phyloP scores from a whole-genome alignment of 2,797 vertebrate species.

The Heteromormyrus szaboi region DNA sequence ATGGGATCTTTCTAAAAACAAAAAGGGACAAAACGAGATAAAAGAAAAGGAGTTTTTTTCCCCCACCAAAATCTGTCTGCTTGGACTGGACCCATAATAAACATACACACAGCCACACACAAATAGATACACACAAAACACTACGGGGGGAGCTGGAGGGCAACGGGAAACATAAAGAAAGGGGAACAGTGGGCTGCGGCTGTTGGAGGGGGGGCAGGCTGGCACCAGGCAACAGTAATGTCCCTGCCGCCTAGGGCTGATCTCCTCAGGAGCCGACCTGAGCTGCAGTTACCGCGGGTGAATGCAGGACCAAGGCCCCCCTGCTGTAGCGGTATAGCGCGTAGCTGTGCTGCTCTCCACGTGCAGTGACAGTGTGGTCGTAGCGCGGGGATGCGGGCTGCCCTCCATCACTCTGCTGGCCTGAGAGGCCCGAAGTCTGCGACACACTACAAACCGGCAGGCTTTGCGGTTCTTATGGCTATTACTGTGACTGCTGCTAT shows the following conservation, averaged over 20 bases:
- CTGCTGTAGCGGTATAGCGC: neutral
- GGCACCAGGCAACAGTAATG: neutral
- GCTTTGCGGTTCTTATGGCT: neutral
- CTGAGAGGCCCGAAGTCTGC: neutral
- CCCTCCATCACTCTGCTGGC: neutral
- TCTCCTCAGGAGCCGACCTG: neutral
- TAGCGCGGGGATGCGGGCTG: neutral
- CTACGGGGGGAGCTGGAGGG: neutral
- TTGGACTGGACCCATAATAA: neutral
- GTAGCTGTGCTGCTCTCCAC: neutral
- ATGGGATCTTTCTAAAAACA: constrained; percentile 49
- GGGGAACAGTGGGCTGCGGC: neutral
- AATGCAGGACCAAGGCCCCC: neutral
- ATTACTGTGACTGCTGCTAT: neutral
- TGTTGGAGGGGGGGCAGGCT: neutral
- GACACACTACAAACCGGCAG: neutral
- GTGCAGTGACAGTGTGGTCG: neutral
- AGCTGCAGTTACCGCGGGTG: neutral
- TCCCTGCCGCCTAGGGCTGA: neutral
- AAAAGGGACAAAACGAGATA: neutral
- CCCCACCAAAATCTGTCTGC: neutral
- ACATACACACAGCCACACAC: constrained; percentile 31
- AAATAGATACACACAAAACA: neutral
- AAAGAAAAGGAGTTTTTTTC: neutral
- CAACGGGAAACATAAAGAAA: neutral